A percentile compares a stretch with the other conserved stretches of the same genome.
phyloP scores from a whole-genome alignment of 64 coral and sea anemone genomes.

The Porites australiensis region DNA sequence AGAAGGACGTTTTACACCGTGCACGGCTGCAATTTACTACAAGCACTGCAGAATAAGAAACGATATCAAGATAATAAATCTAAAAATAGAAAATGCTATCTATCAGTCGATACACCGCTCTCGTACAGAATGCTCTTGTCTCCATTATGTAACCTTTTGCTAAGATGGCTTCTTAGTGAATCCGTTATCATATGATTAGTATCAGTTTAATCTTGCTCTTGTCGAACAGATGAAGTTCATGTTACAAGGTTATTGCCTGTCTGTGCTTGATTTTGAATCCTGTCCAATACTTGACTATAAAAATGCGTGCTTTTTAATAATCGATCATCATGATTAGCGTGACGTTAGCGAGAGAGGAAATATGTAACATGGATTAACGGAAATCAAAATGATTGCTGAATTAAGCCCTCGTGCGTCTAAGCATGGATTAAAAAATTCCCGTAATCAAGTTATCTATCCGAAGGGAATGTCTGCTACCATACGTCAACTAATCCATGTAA shows the following conservation, averaged over 20 bases:
- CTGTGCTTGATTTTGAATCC: not conserved
- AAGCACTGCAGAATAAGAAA: no score
- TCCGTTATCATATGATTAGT: not conserved
- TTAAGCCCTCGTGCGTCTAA: not conserved
- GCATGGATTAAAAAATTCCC: not conserved
- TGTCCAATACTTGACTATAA: not conserved
- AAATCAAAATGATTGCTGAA: no score
- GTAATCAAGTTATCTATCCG: conserved; percentile 4
- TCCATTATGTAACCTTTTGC: no score
- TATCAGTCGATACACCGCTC: no score
- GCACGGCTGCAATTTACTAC: no score
- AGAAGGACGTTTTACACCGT: no score
- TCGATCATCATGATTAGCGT: not conserved
- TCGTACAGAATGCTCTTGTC: no score
- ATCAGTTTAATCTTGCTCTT: not conserved
- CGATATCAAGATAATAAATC: no score
- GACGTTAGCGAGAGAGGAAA: not conserved
- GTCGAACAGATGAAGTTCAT: not conserved
- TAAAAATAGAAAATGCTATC: no score
- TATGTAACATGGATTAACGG: conserved; percentile 9
- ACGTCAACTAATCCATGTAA: no score
- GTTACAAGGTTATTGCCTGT: not conserved
- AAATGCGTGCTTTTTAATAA: no score
- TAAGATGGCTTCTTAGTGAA: conserved; percentile 8
- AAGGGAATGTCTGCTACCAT: not conserved